Evolutionary conservation across 2,113 vertebrate species (phyloP).

Genomic region (Pseudopipra pipra): DNA sequence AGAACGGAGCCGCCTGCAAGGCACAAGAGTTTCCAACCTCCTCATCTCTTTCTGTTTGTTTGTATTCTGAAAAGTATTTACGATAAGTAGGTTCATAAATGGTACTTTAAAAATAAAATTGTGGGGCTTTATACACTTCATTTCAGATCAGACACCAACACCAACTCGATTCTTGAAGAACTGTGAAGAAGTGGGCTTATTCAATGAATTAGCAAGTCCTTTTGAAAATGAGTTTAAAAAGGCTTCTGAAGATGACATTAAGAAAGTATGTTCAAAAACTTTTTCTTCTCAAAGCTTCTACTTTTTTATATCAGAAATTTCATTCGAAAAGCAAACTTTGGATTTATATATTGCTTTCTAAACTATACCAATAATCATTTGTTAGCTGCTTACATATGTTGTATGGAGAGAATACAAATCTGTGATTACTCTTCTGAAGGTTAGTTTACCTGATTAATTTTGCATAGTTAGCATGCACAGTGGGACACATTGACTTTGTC

Average conservation of each 20-base stretch:
- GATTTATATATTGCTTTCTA: neutral
- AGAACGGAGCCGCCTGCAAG: neutral
- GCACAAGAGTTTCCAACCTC: neutral
- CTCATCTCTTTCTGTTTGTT: neutral
- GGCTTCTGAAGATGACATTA: conserved; percentile 93
- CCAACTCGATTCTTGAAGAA: conserved; percentile 98
- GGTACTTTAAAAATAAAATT: neutral
- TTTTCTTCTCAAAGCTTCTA: neutral
- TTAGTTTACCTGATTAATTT: neutral
- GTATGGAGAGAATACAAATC: neutral
- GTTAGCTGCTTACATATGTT: neutral
- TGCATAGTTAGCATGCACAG: neutral
- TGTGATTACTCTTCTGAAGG: neutral
- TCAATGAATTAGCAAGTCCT: conserved; percentile 96
- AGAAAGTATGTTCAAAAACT: conserved; percentile 83
- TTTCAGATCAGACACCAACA: conserved; percentile 97
- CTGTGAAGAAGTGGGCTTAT: conserved; percentile 98
- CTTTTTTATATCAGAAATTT: neutral
- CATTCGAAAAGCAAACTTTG: neutral
- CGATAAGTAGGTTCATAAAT: neutral
- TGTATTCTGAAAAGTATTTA: neutral
- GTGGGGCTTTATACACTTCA: conserved; percentile 8
- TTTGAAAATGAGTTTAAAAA: conserved; percentile 99
- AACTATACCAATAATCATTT: neutral
- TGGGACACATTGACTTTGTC: neutral